Base-by-base conservation (phyloP, 2,797 vertebrate genomes). In the Chrosomus eos region DNA sequence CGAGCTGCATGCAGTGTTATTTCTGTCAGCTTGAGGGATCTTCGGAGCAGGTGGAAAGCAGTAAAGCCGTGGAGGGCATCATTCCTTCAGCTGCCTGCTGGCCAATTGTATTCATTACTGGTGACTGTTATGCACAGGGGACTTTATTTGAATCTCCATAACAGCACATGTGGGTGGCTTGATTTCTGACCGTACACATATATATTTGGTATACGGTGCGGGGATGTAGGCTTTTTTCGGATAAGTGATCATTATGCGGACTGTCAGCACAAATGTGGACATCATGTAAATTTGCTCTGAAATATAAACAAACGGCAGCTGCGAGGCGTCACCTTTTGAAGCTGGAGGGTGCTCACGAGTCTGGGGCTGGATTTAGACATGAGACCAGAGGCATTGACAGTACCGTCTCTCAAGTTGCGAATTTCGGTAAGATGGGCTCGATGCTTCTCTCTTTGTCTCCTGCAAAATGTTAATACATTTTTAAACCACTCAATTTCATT, bases 391-490 rank as follows among this genome's bases (percentile, higher is more conserved):
- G 92, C 87, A 76, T 92, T 94, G 89, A 94, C 80, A 38, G 90
- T 91, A 87, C 93, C 94, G 89, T 95, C 93, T 89, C 95, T 95
- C 90, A 96, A 88, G 90, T 91, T 93, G 77, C 93, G 94, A 78
- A 92, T 93, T 77, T 95, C 95, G 0, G 93, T 93, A 79, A 95
- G 94, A 89, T 96, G 94, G 86, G 93, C 91, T 89, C 93, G 92
- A 76, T 95, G 93, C 90, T 96, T 96, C 83, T 95, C 94, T 40
- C 94, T 86, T 72, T 93, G 94, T 83, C 83, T 92, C 89, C 92
- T 92, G 88, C 11, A 82, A 48, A 48, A 11, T n/a, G 33, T 31
- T 45, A 28, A 71, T 38, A 43, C 26, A 82, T 48, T 60, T 72
- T 74, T 74, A 36, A 82, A 75, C 4, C 19, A 51, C 62, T 53